Evolutionary conservation across 2,797 vertebrate species (phyloP), one percentile per base, ranked within the genome.

Genomic region (Acipenser ruthenus): DNA sequence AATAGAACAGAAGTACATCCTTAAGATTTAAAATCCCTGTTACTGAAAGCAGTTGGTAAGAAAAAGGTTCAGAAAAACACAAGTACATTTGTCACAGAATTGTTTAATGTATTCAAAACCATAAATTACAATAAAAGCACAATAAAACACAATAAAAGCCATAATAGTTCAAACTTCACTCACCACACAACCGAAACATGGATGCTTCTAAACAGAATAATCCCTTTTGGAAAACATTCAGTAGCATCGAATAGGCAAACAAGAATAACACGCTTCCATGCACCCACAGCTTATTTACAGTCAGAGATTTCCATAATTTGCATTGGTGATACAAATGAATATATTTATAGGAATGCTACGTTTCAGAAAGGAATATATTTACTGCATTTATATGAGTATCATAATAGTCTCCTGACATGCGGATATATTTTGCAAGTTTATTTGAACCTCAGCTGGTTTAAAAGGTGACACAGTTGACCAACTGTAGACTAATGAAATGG

Each of bases 181-280:
- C 79, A 71, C 74, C 79, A 73, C 74, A 80, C 71, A 63, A 82
- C 84, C 79, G 79, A 76, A 75, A 75, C 84, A 88, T 79, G 79
- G 84, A 82, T 82, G 77, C 84, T 71, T 77, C 71, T 82, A 83
- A 83, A 73, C 15, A 60, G 69, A 83, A 71, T 68, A 62, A 68
- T 78, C 76, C 80, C 80, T 80, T 85, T 74, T 72, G 66, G 66
- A 67, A 67, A 62, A 64, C 71, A 37, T 37, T 37, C 23, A 37
- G 23, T 37, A 72, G 68, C 53, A 67, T 70, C 50, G 10, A 71
- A 72, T 69, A 77, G 72, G 78, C 75, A 78, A 79, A 79, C 18
- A 62, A 61, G 63, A 74, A 11, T 81, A 48, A 50, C 80, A 73
- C 8, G 76, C 73, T 73, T 9, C 67, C 76, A 68, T 70, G 59